Conservation (phyloP, 2,888 invertebrate genomes). For the Mesochorus sp. region DNA sequence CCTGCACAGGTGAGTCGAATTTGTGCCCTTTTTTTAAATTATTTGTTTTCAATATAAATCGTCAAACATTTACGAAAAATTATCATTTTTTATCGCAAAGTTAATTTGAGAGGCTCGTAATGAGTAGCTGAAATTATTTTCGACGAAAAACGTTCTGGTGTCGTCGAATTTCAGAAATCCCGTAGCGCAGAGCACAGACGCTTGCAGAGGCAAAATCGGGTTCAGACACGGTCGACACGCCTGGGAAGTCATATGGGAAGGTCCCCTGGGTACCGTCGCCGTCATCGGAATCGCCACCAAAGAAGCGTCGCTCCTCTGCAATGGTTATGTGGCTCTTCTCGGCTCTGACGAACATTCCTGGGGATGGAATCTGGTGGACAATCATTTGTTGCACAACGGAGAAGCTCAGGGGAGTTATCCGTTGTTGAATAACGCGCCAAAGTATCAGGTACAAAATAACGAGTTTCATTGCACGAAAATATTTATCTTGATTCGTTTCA, state of each 20-base stretch:
- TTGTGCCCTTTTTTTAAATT: neutral
- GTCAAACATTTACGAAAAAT: neutral
- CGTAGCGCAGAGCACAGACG: constrained; percentile 99
- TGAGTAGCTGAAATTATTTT: no score
- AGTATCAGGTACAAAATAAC: constrained; percentile 91
- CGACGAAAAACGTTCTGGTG: no score
- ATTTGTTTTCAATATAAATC: neutral
- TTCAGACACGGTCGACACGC: constrained; percentile 96
- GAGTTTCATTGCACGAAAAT: neutral
- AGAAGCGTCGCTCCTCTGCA: constrained; percentile 96
- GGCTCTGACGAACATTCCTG: constrained; percentile 99
- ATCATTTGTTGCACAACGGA: constrained; percentile 97
- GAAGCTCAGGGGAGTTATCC: constrained; percentile 97
- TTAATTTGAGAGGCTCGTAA: no score
- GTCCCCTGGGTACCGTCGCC: constrained; percentile 98
- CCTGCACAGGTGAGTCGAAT: constrained; percentile 88
- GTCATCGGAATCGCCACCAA: constrained; percentile 97
- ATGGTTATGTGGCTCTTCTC: constrained; percentile 96
- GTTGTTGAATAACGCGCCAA: constrained; percentile 96
- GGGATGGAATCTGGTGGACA: constrained; percentile 99
- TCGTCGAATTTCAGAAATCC: constrained; percentile 88
- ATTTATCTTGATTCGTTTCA: no score
- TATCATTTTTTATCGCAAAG: neutral
- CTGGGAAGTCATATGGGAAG: constrained; percentile 99
- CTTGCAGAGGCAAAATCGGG: constrained; percentile 94